Evolutionary conservation across 2,113 vertebrate species (phyloP).

Genomic region (Gobiocypris rarus): DNA sequence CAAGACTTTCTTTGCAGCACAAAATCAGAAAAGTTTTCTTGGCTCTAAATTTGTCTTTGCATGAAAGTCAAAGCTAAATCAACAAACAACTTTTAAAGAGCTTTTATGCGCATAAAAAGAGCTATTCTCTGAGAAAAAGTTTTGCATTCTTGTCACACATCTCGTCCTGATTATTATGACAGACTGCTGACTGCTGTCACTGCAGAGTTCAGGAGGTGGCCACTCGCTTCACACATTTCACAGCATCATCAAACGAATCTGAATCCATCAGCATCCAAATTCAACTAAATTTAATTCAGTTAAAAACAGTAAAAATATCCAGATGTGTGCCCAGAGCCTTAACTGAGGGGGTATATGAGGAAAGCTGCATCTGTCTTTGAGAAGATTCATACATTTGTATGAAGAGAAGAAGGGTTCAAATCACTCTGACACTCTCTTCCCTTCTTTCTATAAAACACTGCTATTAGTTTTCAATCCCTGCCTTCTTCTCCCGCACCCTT

Average conservation of each 20-base stretch:
- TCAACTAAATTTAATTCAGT: not conserved
- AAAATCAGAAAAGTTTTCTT: not conserved
- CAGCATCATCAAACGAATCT: not conserved
- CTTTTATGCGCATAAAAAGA: not conserved
- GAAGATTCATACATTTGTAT: conserved; percentile 32
- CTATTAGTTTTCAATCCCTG: conserved; percentile 41
- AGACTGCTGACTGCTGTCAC: conserved; percentile 26
- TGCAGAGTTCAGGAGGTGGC: conserved; percentile 4
- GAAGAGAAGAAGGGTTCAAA: conserved; percentile 13
- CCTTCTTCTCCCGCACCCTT: conserved; percentile 19
- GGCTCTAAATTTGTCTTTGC: not conserved
- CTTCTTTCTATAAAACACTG: conserved; percentile 28
- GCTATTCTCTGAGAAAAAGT: not conserved
- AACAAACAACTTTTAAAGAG: not conserved
- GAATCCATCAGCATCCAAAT: conserved; percentile 13
- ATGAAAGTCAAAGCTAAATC: not conserved
- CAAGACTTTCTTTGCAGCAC: not conserved
- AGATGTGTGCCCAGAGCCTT: not conserved
- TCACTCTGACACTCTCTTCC: conserved; percentile 23
- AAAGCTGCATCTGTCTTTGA: not conserved
- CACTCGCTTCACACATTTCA: not conserved
- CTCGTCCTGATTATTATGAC: conserved; percentile 21
- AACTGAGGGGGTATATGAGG: not conserved
- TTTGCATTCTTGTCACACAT: not conserved
- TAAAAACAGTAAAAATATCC: not conserved